Conservation (phyloP, 1,140 invertebrate species). For the Aphelenchoides besseyi region DNA sequence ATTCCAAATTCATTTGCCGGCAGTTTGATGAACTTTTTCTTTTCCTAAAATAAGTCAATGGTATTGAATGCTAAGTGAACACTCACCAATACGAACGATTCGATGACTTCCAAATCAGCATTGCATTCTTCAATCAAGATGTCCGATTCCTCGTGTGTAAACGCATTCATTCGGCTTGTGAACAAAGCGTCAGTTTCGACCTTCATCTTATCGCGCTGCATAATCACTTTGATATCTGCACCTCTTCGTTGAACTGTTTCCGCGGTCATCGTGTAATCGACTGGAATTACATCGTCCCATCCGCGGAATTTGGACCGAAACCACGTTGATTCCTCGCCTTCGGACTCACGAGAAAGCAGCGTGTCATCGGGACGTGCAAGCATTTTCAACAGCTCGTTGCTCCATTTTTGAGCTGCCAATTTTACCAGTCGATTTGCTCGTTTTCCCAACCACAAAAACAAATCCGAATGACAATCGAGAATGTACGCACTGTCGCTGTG, state of each 20-base stretch:
- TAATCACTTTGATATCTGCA: constrained; percentile 71
- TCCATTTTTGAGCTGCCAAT: constrained; percentile 71
- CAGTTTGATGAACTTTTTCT: constrained; percentile 88
- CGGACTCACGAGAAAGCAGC: constrained; percentile 76
- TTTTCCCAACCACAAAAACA: constrained; percentile 99
- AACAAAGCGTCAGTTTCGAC: constrained; percentile 90
- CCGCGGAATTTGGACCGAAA: constrained; percentile 95
- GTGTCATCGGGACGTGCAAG: constrained; percentile 79
- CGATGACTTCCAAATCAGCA: constrained; percentile 92
- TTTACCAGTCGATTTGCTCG: constrained; percentile 91
- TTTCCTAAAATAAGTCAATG: constrained; percentile 64
- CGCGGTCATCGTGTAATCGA: constrained; percentile 96
- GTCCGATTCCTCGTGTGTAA: constrained; percentile 79
- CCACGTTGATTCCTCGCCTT: constrained; percentile 72
- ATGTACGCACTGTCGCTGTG: constrained; percentile 87
- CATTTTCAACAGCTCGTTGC: constrained; percentile 71
- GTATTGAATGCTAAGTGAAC: background rate
- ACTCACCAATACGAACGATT: constrained; percentile 83
- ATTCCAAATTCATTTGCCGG: constrained; percentile 88
- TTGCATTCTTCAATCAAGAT: constrained; percentile 87
- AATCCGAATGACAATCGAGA: constrained; percentile 86
- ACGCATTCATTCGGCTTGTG: constrained; percentile 83
- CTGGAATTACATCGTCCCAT: constrained; percentile 98
- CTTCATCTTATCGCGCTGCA: constrained; percentile 69
- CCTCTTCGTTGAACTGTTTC: constrained; percentile 93